These are phyloP conservation scores for Pangasianodon gigas DNA, from an alignment of 2,113 vertebrate species.

Conservation along the genomic window DNA sequence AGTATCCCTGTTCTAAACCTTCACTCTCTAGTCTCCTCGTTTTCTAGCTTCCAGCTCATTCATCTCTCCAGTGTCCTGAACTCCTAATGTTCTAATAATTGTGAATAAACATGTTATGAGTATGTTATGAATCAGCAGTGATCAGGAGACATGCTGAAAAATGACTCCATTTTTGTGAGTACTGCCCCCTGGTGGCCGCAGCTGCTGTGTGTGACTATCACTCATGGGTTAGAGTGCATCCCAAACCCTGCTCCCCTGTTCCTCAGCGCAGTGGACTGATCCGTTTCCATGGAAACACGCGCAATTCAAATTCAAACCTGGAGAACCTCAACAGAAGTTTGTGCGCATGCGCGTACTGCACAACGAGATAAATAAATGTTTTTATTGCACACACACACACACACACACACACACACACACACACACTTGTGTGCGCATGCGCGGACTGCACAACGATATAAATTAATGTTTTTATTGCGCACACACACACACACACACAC, in stretches of 20 bases:
- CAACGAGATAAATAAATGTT: neutral
- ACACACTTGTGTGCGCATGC: slow-evolving; percentile 11
- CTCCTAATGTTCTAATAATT: neutral
- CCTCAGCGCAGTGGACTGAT: neutral
- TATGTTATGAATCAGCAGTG: too few species aligned
- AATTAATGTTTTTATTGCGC: neutral
- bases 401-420: neutral
- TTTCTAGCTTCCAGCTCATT: too few species aligned
- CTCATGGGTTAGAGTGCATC: too few species aligned
- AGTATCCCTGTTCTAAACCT: too few species aligned
- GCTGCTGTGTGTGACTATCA: too few species aligned
- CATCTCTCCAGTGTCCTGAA: too few species aligned
- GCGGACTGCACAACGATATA: neutral
- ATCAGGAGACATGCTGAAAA: too few species aligned
- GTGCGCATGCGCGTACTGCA: neutral
- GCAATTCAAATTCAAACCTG: neutral
- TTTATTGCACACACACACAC: neutral
- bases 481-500: too few species aligned
- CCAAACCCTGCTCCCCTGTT: neutral
- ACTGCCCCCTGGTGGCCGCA: neutral
- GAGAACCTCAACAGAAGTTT: neutral
- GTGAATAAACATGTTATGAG: neutral
- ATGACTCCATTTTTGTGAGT: too few species aligned
- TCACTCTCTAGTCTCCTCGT: too few species aligned
- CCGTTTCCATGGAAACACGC: neutral